Base-by-base conservation (phyloP, 2,888 invertebrate genomes). In the Villa cingulata region DNA sequence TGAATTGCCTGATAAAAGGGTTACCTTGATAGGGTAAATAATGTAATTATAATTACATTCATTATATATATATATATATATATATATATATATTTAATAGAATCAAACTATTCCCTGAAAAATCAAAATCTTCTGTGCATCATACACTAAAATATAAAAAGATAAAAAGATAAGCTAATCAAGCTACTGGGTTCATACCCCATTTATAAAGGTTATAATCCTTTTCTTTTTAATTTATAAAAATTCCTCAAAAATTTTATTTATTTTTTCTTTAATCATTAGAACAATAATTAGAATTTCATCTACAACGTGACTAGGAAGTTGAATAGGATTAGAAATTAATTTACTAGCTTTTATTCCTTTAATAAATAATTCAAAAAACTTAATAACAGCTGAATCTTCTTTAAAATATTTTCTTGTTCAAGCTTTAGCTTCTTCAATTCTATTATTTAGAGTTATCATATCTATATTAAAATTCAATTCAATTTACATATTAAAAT, bases 261-360 rank as follows among this genome's bases (percentile, higher is more conserved):
- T 75, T 70, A 65, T 73, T 56, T 66, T 67, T 56, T 60, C 69
- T 47, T 66, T 77, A 69, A 67, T 74, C 34, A 52, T 59, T 49
- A 63, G 70, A 53, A 65, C 69, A 53, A 57, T 77, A 65, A 69
- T 77, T 62, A 65, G 72, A 55, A 71, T 76, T 50, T 68, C 70
- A 15, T 57, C 70, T 19, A 66, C 63, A 52, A 67, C 70, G n/a
- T 73, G 72, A 59, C 54, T 72, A 57, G 55, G 63, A 54, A 64
- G 68, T 62, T 78, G 77, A 74, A 74, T 78, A 68, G 75, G 76
- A 0, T 64, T 78, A 72, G 78, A 78, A 74, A 75, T 78, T 68
- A 78, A 78, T 68, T 57, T 78, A 56, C 62, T 78, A 58, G 72
- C 74, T 58, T 75, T 77, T 72, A 77, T 77, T 41, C 77, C 77